phyloP scores from a whole-genome alignment of 2,797 vertebrate genomes.

The Bufotes viridis region DNA sequence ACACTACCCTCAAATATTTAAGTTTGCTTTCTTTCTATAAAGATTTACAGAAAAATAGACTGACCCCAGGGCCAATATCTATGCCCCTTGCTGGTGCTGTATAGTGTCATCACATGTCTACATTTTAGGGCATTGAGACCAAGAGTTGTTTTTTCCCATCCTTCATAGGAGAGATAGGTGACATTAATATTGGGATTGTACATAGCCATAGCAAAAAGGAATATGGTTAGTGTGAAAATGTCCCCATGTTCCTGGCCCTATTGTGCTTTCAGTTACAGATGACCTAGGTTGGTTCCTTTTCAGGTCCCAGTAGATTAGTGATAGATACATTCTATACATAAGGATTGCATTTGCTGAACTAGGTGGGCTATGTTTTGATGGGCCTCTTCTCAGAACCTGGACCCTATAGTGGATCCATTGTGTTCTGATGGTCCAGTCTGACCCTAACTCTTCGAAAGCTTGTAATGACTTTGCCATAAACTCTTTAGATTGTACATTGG shows the following conservation, averaged over 20 bases:
- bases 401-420: too few species aligned
- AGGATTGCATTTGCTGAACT: not conserved
- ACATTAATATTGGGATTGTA: not conserved
- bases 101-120: not conserved
- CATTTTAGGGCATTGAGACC: not conserved
- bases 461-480: too few species aligned
- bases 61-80: not conserved
- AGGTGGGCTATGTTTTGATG: not conserved
- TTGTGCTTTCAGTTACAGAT: too few species aligned
- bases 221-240: not conserved
- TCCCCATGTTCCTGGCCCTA: not conserved
- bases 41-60: not conserved
- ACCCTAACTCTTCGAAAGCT: too few species aligned
- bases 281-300: too few species aligned
- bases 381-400: too few species aligned
- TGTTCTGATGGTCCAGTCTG: too few species aligned
- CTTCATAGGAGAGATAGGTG: not conserved
- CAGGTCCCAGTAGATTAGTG: not conserved
- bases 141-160: not conserved
- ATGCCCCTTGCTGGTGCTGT: not conserved
- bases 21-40: not conserved
- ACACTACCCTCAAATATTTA: not conserved
- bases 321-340: not conserved
- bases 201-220: too few species aligned
- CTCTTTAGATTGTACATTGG: too few species aligned